These are phyloP conservation scores for Aptenodytes forsteri DNA, from an alignment of 2,113 vertebrate species.

Conservation along the genomic window DNA sequence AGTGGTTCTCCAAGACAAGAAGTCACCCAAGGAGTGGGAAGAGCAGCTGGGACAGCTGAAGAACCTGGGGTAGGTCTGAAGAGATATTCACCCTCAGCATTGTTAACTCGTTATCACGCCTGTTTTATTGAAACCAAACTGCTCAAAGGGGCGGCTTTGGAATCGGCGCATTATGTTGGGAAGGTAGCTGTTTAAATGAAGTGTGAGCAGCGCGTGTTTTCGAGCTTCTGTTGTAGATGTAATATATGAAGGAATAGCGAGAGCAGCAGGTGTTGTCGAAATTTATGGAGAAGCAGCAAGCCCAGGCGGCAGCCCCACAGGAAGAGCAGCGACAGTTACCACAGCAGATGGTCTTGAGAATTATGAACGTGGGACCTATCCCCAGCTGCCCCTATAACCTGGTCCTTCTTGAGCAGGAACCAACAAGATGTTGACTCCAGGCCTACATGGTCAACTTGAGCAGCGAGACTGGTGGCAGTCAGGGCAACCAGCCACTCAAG, in stretches of 20 bases:
- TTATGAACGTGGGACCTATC: background rate
- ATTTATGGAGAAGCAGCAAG: conserved; percentile 32
- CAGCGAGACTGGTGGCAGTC: background rate
- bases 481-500: background rate
- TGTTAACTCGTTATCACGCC: background rate
- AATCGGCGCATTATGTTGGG: accelerated
- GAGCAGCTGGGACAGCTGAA: background rate
- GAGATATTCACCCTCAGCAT: background rate
- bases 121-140: background rate
- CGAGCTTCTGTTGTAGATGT: background rate
- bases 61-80: background rate
- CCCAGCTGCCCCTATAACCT: background rate
- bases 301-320: background rate
- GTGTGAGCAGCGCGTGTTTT: background rate
- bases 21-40: background rate
- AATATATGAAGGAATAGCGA: background rate
- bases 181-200: background rate
- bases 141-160: background rate
- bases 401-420: background rate
- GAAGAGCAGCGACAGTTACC: conserved; percentile 4
- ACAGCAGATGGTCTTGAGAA: conserved; percentile 12
- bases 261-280: conserved; percentile 29
- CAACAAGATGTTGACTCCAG: background rate
- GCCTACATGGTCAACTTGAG: background rate
- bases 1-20: background rate